These are phyloP conservation scores for Epinephelus cyanopodus DNA, from an alignment of 2,113 vertebrate species.

Conservation along the genomic window DNA sequence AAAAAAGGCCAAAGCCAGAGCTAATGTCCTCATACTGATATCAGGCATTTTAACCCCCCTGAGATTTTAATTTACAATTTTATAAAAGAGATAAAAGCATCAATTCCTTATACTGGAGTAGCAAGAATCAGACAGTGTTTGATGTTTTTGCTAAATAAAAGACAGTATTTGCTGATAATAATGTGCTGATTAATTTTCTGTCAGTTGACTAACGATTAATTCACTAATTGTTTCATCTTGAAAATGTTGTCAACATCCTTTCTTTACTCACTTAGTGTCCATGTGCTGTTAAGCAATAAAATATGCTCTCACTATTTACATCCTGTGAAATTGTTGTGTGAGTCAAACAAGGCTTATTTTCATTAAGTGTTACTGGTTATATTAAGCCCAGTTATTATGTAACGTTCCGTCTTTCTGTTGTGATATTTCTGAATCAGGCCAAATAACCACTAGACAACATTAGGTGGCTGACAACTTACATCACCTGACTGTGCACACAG, in stretches of 20 bases:
- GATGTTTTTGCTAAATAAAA: not conserved
- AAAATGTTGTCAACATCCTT: not conserved
- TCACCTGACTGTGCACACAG: not conserved
- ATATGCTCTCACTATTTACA: not conserved
- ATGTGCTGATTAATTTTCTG: not conserved
- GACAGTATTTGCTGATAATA: not conserved
- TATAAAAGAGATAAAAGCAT: not conserved
- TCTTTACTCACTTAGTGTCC: not conserved
- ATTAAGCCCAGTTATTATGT: not conserved
- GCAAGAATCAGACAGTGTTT: not conserved
- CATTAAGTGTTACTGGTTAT: not conserved
- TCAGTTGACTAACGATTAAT: not conserved
- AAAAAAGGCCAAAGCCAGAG: not conserved
- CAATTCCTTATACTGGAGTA: not conserved
- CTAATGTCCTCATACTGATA: not conserved
- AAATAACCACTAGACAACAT: not conserved
- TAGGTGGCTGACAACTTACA: not conserved
- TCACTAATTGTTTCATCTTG: not conserved
- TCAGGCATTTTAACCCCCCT: not conserved
- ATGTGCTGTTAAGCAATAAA: not conserved
- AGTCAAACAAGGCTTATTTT: not conserved
- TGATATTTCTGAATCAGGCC: not conserved
- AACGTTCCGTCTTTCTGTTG: not conserved
- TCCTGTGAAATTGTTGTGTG: not conserved
- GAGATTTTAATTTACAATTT: not conserved